phyloP scores from a whole-genome alignment of 2,113 vertebrate species.

The Canis aureus region DNA sequence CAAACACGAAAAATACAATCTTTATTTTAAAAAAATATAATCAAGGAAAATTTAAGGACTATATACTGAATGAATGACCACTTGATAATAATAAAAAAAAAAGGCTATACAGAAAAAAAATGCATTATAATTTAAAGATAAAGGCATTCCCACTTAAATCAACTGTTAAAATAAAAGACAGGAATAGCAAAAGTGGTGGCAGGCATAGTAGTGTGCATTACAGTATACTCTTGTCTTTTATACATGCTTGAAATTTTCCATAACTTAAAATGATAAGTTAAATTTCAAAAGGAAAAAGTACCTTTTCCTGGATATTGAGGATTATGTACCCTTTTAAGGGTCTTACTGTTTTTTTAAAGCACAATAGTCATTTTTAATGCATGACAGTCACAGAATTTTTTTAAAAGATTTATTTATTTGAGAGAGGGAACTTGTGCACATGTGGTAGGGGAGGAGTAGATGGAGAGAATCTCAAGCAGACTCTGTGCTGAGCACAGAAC shows the following conservation, averaged over 20 bases:
- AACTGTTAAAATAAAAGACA: not conserved
- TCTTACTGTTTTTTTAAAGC: not conserved
- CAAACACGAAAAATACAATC: not conserved
- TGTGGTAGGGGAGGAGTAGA: not conserved
- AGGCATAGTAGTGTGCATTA: not conserved
- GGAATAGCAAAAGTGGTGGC: not conserved
- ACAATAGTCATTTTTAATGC: not conserved
- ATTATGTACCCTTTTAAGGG: not conserved
- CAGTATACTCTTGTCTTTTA: conserved; percentile 9
- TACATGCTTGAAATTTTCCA: not conserved
- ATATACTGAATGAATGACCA: not conserved
- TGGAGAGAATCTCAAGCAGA: not conserved
- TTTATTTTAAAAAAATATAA: conserved; percentile 11
- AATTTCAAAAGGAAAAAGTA: conserved; percentile 25
- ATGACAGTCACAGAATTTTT: not conserved
- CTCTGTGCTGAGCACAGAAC: not conserved
- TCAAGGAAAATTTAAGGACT: not conserved
- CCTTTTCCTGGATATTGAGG: not conserved
- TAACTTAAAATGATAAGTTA: conserved; percentile 44
- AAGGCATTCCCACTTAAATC: not conserved
- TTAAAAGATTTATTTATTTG: not conserved
- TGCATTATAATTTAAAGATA: conserved; percentile 3
- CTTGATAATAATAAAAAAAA: not conserved
- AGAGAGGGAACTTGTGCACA: not conserved
- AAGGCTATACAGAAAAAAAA: not conserved